Base-by-base conservation (phyloP, 2,797 vertebrate species). In the Lepilemur ruficaudatus region DNA sequence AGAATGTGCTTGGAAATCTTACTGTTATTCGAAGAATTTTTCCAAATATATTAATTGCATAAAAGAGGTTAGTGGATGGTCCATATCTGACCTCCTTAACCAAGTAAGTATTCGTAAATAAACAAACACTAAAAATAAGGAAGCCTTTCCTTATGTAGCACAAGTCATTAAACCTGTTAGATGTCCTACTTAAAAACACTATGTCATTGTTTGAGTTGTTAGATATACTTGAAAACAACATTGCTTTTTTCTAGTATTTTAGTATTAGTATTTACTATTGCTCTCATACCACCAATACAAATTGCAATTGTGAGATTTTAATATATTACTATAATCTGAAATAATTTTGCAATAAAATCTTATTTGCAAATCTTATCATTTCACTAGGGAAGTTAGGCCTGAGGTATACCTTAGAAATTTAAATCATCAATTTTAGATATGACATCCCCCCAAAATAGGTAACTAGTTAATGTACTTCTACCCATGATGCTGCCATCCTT, bases 381-480 rank as follows among this genome's bases (percentile, higher is more conserved):
- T 91, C 67, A 61, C 15, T 75, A 73, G 32, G 72, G 28, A 84
- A 57, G 12, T 80, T 81, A 89, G 17, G 61, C 4, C 20, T 76
- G 57, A 23, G 0, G 13, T 86, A 8, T 57, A 43, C 2, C 3
- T 55, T 91, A 50, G 32, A 76, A 20, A 92, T 81, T 69, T 52
- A 83, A 94, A 89, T 5, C 35, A 57, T 63, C 57, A 61, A 84
- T 83, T 96, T 95, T 55, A 89, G 63, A 87, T 32, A 76, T 63
- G 59, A 81, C 5, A 84, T 30, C 15, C 10, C 87, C 72, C 73
- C 32, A 86, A 96, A 97, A 87, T 96, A 80, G 87, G 35, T 88
- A 59, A 88, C 55, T 92, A 81, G 23, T 55, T 65, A 91, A 11
- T 50, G 12, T 69, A 57, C 89, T 96, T 94, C 41, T 20, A 67